Evolutionary conservation across 1,140 invertebrate genomes (phyloP), one percentile per base, ranked within the genome.

Genomic region (Micrasema longulum): DNA sequence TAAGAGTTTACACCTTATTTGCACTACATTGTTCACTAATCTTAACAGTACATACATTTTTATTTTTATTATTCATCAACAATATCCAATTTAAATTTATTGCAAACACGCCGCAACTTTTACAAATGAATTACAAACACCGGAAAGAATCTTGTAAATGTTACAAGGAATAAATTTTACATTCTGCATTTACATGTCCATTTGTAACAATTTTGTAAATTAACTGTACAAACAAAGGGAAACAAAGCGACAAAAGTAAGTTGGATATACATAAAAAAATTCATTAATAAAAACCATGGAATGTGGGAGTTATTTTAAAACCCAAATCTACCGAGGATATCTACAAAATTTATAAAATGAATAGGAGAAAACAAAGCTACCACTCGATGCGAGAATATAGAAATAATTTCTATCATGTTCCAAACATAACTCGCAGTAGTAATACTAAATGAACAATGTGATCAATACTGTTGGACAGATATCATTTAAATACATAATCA

Each of bases 41-140:
- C 68, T 70, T 70, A 70, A 70, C 47, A 70, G 60, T 70, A 70
- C 68, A 63, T 52, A 69, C 52, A 60, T 69, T 57, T 55, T 53
- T 50, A 41, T 38, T 63, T 52, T 43, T 38, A 52, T 43, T 70
- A 52, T 70, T 70, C 67, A 69, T 47, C 67, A 69, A 69, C 48
- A 63, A 41, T 52, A 60, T 69, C 35, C 20, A 47, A 57, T 48
- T 60, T 45, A 35, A 66, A 36, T 53, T 60, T 47, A 69, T 62
- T 69, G 55, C 12, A 57, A 69, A 69, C 53, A 60, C 23, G 23
- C 64, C 47, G 48, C 41, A 35, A 57, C 22, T 60, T 47, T 69
- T 47, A 69, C 23, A 68, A 68, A 41, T 65, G 23, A 48, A 10
- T 43, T 48, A 48, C 16, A 38, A 60, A 60, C 47, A 66, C 20